These are phyloP conservation scores for Hirtodrosophila confusa DNA, from an alignment of 2,888 invertebrate genomes.

Conservation along the genomic window DNA sequence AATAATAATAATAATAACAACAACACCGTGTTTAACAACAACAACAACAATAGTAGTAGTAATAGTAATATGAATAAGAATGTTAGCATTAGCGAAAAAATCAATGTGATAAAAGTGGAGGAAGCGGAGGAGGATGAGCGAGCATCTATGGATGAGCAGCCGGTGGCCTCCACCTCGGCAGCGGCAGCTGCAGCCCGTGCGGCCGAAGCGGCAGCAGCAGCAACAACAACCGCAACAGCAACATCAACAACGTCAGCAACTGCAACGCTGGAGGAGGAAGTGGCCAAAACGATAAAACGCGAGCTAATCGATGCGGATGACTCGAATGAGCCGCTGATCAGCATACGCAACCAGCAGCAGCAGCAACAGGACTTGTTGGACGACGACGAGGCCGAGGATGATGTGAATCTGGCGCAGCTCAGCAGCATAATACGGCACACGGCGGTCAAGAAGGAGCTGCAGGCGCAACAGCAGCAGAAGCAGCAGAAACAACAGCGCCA, in stretches of 20 bases:
- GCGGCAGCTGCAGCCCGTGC: slow-evolving; percentile 64
- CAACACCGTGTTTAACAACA: slow-evolving; percentile 77
- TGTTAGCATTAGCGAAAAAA: slow-evolving; percentile 83
- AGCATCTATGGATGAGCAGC: slow-evolving; percentile 48
- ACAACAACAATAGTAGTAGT: slow-evolving; percentile 74
- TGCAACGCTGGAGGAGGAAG: slow-evolving; percentile 57
- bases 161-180: slow-evolving; percentile 70
- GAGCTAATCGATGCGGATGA: slow-evolving; percentile 82
- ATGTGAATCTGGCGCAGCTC: slow-evolving; percentile 83
- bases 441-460: slow-evolving; percentile 79
- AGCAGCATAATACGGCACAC: slow-evolving; percentile 82
- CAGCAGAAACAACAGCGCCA: slow-evolving; percentile 41
- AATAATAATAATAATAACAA: slow-evolving; percentile 57
- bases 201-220: slow-evolving; percentile 58
- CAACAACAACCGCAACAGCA: slow-evolving; percentile 43
- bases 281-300: slow-evolving; percentile 79
- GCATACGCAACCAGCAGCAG: slow-evolving; percentile 61
- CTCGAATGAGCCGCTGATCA: slow-evolving; percentile 81
- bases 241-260: slow-evolving; percentile 10
- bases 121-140: slow-evolving; percentile 53
- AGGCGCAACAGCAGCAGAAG: slow-evolving; percentile 65
- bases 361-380: slow-evolving; percentile 36
- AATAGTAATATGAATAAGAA: slow-evolving; percentile 80
- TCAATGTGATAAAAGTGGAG: slow-evolving; percentile 84
- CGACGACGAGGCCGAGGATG: slow-evolving; percentile 82